These are phyloP conservation scores for Centruroides sculpturatus DNA, from an alignment of 1,140 invertebrate genomes.

Conservation along the genomic window DNA sequence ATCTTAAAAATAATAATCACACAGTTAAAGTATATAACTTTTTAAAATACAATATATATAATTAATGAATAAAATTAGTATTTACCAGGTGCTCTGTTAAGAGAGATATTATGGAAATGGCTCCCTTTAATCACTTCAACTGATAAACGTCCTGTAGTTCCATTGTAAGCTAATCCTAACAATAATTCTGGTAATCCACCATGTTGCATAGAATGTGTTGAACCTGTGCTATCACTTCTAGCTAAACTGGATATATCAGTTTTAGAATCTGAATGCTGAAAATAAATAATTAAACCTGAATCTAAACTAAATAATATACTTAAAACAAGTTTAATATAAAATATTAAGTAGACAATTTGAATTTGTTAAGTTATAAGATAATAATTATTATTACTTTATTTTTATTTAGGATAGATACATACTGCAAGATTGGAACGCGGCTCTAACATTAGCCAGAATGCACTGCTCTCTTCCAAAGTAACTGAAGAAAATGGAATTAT, in stretches of 20 bases:
- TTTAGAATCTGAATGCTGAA: constrained; percentile 30
- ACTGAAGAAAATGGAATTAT: constrained; percentile 72
- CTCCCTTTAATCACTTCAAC: constrained; percentile 90
- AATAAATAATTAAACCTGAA: not conserved
- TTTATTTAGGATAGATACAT: constrained; percentile 22
- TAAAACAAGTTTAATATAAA: not conserved
- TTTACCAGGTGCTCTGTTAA: constrained; percentile 32
- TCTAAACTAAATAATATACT: not conserved
- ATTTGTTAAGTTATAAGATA: not conserved
- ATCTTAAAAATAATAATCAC: constrained; percentile 40
- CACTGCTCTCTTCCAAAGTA: constrained; percentile 70
- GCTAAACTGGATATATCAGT: constrained; percentile 52
- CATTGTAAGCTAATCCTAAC: constrained; percentile 77
- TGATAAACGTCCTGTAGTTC: constrained; percentile 75
- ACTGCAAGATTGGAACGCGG: constrained; percentile 65
- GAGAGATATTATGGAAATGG: constrained; percentile 56
- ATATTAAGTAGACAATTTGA: not conserved
- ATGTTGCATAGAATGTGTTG: constrained; percentile 78
- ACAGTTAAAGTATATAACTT: no score
- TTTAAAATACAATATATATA: no score
- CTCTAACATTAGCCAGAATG: constrained; percentile 72
- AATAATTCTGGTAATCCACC: constrained; percentile 78
- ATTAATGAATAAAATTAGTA: not conserved
- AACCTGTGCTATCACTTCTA: constrained; percentile 78
- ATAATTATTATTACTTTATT: no score